These are phyloP conservation scores for Lithobates sylvaticus DNA, from an alignment of 2,797 vertebrate genomes.

Conservation along the genomic window DNA sequence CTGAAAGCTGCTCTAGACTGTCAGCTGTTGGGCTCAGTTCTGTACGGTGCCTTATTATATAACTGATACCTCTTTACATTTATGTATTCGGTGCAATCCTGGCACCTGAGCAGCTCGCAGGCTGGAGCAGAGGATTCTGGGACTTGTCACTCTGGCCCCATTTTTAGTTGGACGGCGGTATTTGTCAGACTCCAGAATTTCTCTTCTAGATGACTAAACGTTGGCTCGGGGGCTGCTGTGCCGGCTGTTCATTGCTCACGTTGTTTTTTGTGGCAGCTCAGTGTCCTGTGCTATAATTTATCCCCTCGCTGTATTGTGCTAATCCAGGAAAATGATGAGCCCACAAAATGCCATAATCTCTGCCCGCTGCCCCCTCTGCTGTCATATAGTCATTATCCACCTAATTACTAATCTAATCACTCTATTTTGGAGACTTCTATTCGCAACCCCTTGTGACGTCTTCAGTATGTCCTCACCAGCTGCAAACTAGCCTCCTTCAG, in stretches of 20 bases:
- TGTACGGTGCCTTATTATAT: no score
- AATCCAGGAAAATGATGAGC: conserved; percentile 33
- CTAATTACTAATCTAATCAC: no score
- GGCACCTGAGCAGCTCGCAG: no score
- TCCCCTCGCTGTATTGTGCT: conserved; percentile 27
- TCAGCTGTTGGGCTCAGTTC: no score
- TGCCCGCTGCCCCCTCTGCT: neutral
- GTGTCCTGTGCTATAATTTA: conserved; percentile 35
- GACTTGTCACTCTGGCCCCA: neutral
- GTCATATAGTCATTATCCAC: neutral
- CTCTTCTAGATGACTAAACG: conserved; percentile 35
- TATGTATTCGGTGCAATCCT: no score
- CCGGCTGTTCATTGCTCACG: conserved; percentile 2
- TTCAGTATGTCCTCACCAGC: no score
- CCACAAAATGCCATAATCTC: conserved; percentile 11
- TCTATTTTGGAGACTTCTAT: no score
- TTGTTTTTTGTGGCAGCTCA: conserved; percentile 5
- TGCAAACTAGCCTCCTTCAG: no score
- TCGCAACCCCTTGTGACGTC: no score
- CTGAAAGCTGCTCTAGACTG: no score
- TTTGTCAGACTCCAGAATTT: neutral
- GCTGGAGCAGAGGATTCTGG: neutral
- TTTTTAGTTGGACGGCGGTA: neutral
- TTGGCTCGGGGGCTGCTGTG: conserved; percentile 9
- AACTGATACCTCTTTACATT: no score